Evolutionary conservation across 2,797 vertebrate species (phyloP).

Genomic region (Carcharodon carcharias): DNA sequence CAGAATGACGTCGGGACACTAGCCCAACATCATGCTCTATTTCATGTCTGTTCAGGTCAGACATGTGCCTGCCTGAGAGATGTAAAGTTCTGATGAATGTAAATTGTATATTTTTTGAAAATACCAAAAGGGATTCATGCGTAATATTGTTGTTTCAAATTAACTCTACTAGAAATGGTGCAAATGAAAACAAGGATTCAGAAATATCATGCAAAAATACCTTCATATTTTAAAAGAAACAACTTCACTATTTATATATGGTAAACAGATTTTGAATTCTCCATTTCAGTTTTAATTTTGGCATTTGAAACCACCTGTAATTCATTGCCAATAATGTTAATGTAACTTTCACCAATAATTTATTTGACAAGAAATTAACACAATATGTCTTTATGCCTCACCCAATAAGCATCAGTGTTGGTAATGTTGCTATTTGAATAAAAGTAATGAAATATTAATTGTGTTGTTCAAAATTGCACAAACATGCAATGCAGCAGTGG

Average conservation of each 20-base stretch:
- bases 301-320: neutral
- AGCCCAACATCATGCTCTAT: no score
- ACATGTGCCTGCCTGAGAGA: no score
- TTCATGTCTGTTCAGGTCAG: no score
- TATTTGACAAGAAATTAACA: slow-evolving; percentile 52
- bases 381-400: slow-evolving; percentile 44
- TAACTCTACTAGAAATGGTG: neutral
- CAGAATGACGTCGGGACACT: no score
- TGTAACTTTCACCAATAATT: slow-evolving; percentile 43
- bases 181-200: neutral
- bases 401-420: slow-evolving; percentile 54
- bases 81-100: no score
- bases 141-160: neutral
- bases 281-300: neutral
- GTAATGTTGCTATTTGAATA: slow-evolving; percentile 66
- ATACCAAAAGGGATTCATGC: neutral
- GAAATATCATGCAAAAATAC: neutral
- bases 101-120: neutral
- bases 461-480: slow-evolving; percentile 57
- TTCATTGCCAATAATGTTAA: slow-evolving; percentile 46
- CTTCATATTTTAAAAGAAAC: neutral
- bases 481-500: slow-evolving; percentile 51
- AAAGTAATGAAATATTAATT: slow-evolving; percentile 73
- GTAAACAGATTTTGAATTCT: neutral
- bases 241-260: neutral